A percentile compares a stretch with the other conserved stretches of the same genome.
These are phyloP conservation scores for Apogon talboti DNA, from an alignment of 2,797 vertebrate genomes.

Conservation along the genomic window DNA sequence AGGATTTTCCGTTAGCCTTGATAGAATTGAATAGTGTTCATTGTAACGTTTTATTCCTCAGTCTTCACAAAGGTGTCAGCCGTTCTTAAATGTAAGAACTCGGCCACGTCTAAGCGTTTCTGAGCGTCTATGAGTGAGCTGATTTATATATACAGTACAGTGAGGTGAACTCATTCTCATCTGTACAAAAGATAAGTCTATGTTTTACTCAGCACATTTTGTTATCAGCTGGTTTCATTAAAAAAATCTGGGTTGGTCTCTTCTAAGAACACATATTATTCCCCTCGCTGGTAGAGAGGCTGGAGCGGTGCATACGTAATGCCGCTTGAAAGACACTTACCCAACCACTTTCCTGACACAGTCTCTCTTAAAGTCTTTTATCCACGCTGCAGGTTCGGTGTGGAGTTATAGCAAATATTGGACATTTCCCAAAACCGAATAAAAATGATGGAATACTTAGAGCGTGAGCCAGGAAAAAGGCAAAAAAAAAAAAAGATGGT, in stretches of 20 bases:
- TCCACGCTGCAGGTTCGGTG: constrained; percentile 23
- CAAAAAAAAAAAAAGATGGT: not conserved
- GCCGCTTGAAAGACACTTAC: constrained; percentile 43
- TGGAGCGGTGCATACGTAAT: constrained; percentile 33
- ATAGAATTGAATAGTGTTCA: too few relatives aligned
- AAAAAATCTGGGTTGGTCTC: constrained; percentile 50
- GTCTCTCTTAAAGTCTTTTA: constrained; percentile 20
- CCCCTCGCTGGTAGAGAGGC: constrained; percentile 26
- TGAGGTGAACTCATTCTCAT: constrained; percentile 48
- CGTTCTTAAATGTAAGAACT: constrained; percentile 22
- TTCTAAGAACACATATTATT: constrained; percentile 28
- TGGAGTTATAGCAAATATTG: constrained; percentile 28
- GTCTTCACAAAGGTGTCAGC: too few relatives aligned
- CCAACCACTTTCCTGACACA: constrained; percentile 24
- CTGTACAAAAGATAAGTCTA: constrained; percentile 40
- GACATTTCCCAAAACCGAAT: constrained; percentile 11
- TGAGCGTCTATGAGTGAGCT: constrained; percentile 47
- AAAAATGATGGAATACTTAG: constrained; percentile 25
- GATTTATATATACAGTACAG: constrained; percentile 40
- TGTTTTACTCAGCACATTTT: constrained; percentile 64
- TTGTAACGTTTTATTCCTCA: too few relatives aligned
- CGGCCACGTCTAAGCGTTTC: constrained; percentile 13
- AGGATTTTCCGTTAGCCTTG: too few relatives aligned
- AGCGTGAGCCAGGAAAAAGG: constrained; percentile 3
- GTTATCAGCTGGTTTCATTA: constrained; percentile 50